Evolutionary conservation across 2,888 invertebrate genomes (phyloP).

Genomic region (Drosophila differens): DNA sequence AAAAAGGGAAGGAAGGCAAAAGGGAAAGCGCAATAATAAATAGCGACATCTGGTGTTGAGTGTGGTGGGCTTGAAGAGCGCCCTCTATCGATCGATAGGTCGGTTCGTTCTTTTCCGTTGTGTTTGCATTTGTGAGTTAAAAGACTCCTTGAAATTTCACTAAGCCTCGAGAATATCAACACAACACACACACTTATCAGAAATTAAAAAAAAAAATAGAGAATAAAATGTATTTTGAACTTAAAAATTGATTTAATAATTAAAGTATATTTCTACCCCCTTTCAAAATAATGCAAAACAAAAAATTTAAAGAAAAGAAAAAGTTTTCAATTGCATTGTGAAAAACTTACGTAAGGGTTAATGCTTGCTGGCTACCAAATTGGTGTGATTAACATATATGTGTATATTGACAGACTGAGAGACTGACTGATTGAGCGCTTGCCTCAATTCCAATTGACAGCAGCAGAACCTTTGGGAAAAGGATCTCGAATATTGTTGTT

Average conservation of each 20-base stretch:
- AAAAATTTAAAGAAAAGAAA: neutral
- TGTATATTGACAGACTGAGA: slow-evolving; percentile 12
- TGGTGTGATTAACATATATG: slow-evolving; percentile 13
- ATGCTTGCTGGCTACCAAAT: slow-evolving; percentile 14
- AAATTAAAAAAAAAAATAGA: neutral
- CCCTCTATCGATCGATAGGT: slow-evolving; percentile 9
- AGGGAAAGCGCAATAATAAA: slow-evolving; percentile 33
- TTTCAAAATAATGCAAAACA: neutral
- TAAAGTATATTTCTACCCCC: neutral
- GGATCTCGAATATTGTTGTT: slow-evolving; percentile 23
- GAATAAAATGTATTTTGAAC: neutral
- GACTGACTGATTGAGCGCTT: slow-evolving; percentile 13
- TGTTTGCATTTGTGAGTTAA: neutral
- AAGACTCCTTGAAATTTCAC: neutral
- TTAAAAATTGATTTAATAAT: neutral
- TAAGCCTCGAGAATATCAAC: neutral
- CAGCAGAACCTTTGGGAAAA: slow-evolving; percentile 13
- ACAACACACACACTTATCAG: neutral
- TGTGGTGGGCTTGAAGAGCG: slow-evolving; percentile 31
- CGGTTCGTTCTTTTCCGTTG: neutral
- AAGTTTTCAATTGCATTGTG: neutral
- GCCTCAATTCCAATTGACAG: slow-evolving; percentile 22
- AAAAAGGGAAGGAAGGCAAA: slow-evolving; percentile 42
- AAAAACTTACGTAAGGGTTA: slow-evolving; percentile 16
- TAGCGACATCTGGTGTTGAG: neutral